Conservation (phyloP, 2,797 vertebrate genomes). For the Novumbra hubbsi region DNA sequence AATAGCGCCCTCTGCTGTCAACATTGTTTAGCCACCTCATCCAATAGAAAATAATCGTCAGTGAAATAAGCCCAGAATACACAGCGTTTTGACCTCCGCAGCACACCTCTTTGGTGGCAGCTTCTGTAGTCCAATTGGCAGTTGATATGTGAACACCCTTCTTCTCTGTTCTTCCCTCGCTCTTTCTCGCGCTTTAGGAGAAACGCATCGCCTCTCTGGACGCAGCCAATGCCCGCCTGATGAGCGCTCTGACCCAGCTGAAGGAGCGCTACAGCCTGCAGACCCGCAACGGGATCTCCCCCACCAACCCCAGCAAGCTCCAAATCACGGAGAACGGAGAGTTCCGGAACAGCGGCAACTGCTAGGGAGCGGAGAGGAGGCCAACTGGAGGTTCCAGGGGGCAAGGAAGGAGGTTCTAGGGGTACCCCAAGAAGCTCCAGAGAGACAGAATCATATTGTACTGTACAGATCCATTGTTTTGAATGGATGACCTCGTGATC, state of each 20-base stretch:
- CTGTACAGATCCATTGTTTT: conserved; percentile 1
- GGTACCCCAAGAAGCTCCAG: neutral
- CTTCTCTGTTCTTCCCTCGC: conserved; percentile 5
- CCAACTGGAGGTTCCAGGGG: neutral
- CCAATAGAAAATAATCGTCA: neutral
- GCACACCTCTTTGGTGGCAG: neutral
- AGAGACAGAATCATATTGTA: neutral
- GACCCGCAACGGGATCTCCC: conserved; percentile 94
- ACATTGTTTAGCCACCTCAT: conserved; percentile 6
- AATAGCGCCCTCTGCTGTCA: conserved; percentile 37
- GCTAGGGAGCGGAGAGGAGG: conserved; percentile 60
- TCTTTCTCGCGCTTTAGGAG: conserved; percentile 74
- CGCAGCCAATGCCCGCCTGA: conserved; percentile 90
- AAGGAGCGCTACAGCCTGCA: conserved; percentile 98
- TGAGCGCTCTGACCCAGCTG: conserved; percentile 95
- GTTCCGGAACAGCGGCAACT: conserved; percentile 96
- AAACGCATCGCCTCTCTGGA: conserved; percentile 92
- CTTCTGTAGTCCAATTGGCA: neutral
- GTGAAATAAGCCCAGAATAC: neutral
- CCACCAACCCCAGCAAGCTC: conserved; percentile 96
- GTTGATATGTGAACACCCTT: neutral
- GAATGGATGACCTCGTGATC: neutral
- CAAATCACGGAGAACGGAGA: conserved; percentile 99
- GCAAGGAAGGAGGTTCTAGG: neutral
- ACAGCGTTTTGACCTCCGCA: neutral